Conservation (phyloP, 2,797 vertebrate species). For the Xenentodon cancila region DNA sequence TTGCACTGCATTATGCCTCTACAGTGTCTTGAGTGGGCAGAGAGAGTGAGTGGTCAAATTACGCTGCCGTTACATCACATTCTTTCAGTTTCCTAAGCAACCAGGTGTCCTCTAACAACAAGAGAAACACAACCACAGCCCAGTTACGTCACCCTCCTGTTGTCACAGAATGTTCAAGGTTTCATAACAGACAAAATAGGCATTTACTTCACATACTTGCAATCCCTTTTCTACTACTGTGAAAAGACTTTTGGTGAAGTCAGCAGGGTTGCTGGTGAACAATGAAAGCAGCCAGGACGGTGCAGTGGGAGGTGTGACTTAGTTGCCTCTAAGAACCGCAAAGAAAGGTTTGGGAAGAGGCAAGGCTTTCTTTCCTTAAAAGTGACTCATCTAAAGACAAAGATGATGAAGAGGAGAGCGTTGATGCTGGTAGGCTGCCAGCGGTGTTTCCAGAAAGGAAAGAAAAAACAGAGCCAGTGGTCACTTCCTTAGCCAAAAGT, state of each 20-base stretch:
- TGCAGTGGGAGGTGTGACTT: conserved; percentile 56
- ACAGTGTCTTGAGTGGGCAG: conserved; percentile 65
- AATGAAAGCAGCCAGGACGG: conserved; percentile 36
- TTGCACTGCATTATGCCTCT: conserved; percentile 60
- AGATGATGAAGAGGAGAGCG: conserved; percentile 24
- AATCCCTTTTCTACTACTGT: background rate
- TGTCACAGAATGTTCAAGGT: conserved; percentile 39
- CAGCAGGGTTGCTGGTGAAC: conserved; percentile 31
- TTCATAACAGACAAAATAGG: background rate
- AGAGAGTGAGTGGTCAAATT: conserved; percentile 65
- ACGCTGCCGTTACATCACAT: conserved; percentile 74
- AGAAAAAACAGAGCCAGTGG: conserved; percentile 35
- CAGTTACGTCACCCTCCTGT: conserved; percentile 21
- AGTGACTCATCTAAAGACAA: conserved; percentile 55
- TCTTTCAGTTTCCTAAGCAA: conserved; percentile 69
- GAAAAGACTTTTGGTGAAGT: conserved; percentile 22
- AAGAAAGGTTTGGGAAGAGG: conserved; percentile 39
- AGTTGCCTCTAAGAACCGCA: conserved; percentile 34
- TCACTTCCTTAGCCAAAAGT: conserved; percentile 45
- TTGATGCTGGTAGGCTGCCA: conserved; percentile 31
- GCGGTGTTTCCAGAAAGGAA: conserved; percentile 20
- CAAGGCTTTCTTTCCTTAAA: conserved; percentile 38
- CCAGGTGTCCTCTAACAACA: conserved; percentile 67
- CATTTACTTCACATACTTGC: background rate
- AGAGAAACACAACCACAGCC: conserved; percentile 14